Conservation (phyloP, 2,113 vertebrate species). For the Proteles cristata region DNA sequence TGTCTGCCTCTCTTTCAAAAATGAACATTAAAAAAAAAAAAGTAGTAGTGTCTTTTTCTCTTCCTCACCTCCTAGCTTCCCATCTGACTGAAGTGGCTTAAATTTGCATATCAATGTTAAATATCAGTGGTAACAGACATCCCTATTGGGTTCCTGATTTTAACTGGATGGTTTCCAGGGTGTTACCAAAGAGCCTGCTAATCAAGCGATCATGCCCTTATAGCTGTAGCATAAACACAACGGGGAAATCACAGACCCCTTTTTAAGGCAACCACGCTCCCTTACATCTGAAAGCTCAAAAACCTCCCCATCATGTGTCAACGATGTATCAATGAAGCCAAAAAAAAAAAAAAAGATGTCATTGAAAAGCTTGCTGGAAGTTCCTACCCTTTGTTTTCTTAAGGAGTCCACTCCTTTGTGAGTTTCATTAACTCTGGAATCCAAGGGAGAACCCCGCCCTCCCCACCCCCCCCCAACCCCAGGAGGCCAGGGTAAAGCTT, state of each 20-base stretch:
- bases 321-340: not conserved
- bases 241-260: not conserved
- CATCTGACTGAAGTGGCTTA: not conserved
- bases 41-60: not conserved
- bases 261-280: not conserved
- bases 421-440: not conserved
- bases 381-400: not conserved
- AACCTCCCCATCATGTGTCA: not conserved
- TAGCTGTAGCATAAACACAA: not conserved
- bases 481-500: not conserved
- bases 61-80: not conserved
- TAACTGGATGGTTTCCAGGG: not conserved
- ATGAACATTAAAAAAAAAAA: not conserved
- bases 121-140: not conserved
- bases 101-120: not conserved
- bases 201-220: not conserved
- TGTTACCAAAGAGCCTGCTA: not conserved
- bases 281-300: not conserved
- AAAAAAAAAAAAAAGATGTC: too few relatives aligned
- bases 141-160: not conserved
- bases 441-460: not conserved
- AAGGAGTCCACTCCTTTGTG: not conserved
- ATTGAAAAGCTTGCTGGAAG: not conserved
- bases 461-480: too few relatives aligned
- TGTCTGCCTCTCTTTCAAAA: too few relatives aligned